A percentile compares a stretch with the other conserved stretches of the same genome.
These are phyloP conservation scores for Micrasema longulum DNA, from an alignment of 1,140 invertebrate species.

Conservation along the genomic window DNA sequence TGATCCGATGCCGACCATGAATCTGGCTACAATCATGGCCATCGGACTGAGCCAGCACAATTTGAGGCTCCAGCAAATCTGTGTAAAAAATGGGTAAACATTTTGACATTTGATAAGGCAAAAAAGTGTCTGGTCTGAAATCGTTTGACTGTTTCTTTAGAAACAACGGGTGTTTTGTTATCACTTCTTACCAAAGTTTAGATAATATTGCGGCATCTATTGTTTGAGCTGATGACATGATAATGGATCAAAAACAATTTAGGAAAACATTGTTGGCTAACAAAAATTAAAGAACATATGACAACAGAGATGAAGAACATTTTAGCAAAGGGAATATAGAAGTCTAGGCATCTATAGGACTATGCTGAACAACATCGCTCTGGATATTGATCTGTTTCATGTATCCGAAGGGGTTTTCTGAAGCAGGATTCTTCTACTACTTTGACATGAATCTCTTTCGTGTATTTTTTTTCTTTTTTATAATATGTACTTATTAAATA, in stretches of 20 bases:
- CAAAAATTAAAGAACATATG: too few relatives aligned
- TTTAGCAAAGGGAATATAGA: too few relatives aligned
- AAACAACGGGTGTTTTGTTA: neutral
- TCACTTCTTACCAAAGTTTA: neutral
- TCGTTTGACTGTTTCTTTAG: neutral
- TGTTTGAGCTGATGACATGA: neutral
- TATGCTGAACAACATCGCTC: too few relatives aligned
- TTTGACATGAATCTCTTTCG: too few relatives aligned
- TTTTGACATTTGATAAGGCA: neutral
- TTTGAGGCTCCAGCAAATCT: constrained; percentile 62
- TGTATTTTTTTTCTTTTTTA: too few relatives aligned
- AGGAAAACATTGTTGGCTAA: too few relatives aligned
- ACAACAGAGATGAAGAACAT: too few relatives aligned
- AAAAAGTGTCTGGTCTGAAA: neutral
- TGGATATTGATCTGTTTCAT: too few relatives aligned
- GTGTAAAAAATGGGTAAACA: neutral
- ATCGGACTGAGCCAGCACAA: constrained; percentile 57
- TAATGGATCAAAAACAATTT: neutral
- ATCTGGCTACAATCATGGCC: constrained; percentile 58
- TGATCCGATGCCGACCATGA: constrained; percentile 64
- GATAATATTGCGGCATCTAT: neutral
- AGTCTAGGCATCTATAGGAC: too few relatives aligned
- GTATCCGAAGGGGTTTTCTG: too few relatives aligned
- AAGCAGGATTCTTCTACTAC: too few relatives aligned
- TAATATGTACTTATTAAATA: too few relatives aligned